A percentile compares a stretch with the other conserved stretches of the same genome.
phyloP scores from a whole-genome alignment of 2,888 invertebrate species.

The Cephalotes varians region DNA sequence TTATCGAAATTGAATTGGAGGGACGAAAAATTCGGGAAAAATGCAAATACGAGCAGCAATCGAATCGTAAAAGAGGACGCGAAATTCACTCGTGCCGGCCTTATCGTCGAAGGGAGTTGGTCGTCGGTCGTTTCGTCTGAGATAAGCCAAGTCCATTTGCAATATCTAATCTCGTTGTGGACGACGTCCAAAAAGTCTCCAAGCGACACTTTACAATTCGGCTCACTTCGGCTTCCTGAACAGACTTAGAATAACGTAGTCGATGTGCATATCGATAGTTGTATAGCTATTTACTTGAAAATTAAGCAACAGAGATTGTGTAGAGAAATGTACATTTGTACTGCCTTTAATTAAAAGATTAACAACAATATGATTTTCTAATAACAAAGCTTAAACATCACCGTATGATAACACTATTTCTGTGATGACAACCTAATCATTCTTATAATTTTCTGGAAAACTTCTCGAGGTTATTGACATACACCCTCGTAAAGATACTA shows the following conservation, averaged over 20 bases:
- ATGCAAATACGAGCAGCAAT: slow-evolving; percentile 71
- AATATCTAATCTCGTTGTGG: slow-evolving; percentile 80
- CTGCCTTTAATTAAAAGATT: not conserved
- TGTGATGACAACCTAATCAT: slow-evolving; percentile 44
- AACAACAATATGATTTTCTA: too few species aligned
- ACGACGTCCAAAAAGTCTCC: slow-evolving; percentile 66
- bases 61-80: slow-evolving; percentile 71
- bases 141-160: slow-evolving; percentile 79
- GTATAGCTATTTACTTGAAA: not conserved
- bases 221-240: slow-evolving; percentile 26
- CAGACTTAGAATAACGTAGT: slow-evolving; percentile 10
- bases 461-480: slow-evolving; percentile 75
- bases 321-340: not conserved
- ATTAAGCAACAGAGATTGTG: not conserved
- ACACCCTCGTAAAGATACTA: slow-evolving; percentile 74
- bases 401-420: slow-evolving; percentile 52
- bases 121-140: slow-evolving; percentile 67
- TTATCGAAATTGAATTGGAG: slow-evolving; percentile 47
- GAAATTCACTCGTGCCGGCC: slow-evolving; percentile 62
- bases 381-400: too few species aligned
- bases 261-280: not conserved
- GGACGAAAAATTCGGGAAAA: slow-evolving; percentile 68
- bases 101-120: slow-evolving; percentile 65
- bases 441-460: slow-evolving; percentile 70
- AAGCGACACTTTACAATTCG: slow-evolving; percentile 56